A percentile compares a stretch with the other conserved stretches of the same genome.
phyloP scores from a whole-genome alignment of 2,113 vertebrate genomes.

The Charina bottae region DNA sequence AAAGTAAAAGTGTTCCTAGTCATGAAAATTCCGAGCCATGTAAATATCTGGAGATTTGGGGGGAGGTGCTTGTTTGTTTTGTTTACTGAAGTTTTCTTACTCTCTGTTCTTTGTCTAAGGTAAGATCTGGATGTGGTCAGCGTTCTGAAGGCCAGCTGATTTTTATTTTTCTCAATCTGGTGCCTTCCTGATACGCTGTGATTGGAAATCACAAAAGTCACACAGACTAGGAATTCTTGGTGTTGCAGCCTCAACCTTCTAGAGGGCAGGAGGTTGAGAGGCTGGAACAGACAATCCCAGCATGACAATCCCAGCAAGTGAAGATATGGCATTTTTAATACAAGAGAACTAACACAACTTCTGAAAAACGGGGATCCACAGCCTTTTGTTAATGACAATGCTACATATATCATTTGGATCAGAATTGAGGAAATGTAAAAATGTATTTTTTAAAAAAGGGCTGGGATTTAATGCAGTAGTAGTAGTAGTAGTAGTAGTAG shows the following conservation, averaged over 20 bases:
- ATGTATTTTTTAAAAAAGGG: background rate
- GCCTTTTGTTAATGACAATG: background rate
- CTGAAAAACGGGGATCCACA: background rate
- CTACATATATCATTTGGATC: background rate
- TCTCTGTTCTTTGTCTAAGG: background rate
- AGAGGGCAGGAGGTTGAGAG: background rate
- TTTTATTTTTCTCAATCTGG: background rate
- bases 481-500: too few relatives aligned
- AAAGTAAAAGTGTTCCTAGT: background rate
- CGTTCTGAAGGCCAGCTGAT: background rate
- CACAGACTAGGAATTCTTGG: background rate
- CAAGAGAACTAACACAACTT: background rate
- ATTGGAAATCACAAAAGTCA: background rate
- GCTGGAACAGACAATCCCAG: background rate
- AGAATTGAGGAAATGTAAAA: background rate
- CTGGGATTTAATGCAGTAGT: too few relatives aligned
- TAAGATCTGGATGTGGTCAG: background rate
- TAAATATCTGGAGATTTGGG: background rate
- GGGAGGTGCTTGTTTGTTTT: background rate
- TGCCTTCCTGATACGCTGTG: background rate
- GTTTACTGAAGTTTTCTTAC: background rate
- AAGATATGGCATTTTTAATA: background rate
- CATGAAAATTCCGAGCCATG: background rate
- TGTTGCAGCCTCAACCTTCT: background rate
- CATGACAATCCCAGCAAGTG: background rate